Conservation (phyloP, 2,113 vertebrate genomes). For the Ammospiza caudacuta region DNA sequence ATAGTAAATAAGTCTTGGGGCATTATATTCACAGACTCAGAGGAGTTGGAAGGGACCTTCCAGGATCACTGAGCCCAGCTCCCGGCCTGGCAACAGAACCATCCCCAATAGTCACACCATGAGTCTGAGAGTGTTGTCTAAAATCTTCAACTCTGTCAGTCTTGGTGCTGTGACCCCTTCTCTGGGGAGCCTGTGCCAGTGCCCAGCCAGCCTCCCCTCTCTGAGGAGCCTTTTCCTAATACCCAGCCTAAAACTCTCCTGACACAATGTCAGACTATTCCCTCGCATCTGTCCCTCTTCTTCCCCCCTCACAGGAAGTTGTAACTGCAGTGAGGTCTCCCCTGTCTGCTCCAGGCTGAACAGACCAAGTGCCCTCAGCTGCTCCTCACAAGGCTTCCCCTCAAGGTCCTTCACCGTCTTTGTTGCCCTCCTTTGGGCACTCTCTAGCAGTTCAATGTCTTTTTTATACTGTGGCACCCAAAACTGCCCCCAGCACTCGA, state of each 20-base stretch:
- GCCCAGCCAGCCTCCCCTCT: too few species aligned
- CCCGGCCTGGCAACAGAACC: background rate
- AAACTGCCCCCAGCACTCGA: accelerated
- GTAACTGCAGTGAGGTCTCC: background rate
- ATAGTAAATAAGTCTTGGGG: background rate
- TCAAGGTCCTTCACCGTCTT: background rate
- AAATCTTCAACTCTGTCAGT: background rate
- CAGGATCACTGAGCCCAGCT: background rate
- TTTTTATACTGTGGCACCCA: accelerated
- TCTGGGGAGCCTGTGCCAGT: background rate
- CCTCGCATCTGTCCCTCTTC: background rate
- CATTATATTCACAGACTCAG: background rate
- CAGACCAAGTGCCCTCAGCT: background rate
- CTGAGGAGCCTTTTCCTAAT: background rate
- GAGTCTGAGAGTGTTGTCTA: background rate
- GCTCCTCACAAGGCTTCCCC: accelerated
- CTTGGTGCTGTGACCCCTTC: background rate
- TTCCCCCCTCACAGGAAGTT: background rate
- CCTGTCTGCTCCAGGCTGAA: background rate
- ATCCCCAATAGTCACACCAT: background rate
- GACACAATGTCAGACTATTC: background rate
- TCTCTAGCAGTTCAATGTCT: background rate
- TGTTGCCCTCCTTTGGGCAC: accelerated
- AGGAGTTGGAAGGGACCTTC: background rate
- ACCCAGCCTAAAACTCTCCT: background rate